Evolutionary conservation across 2,113 vertebrate genomes (phyloP).

Genomic region (Galbula dea): DNA sequence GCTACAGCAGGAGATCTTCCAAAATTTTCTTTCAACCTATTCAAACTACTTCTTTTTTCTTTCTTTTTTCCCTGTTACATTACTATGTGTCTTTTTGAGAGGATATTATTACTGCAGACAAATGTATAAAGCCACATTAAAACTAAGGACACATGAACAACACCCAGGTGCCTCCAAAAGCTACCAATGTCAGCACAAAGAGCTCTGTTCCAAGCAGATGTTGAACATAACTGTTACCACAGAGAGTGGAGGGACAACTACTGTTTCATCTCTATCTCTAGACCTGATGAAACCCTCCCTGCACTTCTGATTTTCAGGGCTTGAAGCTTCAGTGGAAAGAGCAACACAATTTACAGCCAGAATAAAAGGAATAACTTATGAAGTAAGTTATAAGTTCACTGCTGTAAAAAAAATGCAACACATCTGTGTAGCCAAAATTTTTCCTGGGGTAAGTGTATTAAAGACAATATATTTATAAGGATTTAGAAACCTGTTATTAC

Average conservation of each 20-base stretch:
- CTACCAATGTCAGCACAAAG: neutral
- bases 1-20: neutral
- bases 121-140: neutral
- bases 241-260: neutral
- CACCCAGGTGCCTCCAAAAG: neutral
- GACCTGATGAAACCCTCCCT: neutral
- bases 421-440: neutral
- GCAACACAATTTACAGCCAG: neutral
- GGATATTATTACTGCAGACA: neutral
- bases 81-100: neutral
- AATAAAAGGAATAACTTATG: neutral
- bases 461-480: neutral
- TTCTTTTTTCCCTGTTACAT: neutral
- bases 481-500: neutral
- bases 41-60: no score
- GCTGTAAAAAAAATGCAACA: neutral
- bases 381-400: neutral
- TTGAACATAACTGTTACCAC: neutral
- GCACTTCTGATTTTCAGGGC: neutral
- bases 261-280: neutral
- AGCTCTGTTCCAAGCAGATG: neutral
- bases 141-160: neutral
- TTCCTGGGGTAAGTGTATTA: neutral
- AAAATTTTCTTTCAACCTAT: neutral
- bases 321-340: neutral